Evolutionary conservation across 2,113 vertebrate genomes (phyloP), one percentile per base, ranked within the genome.

Genomic region (Candoia aspera): DNA sequence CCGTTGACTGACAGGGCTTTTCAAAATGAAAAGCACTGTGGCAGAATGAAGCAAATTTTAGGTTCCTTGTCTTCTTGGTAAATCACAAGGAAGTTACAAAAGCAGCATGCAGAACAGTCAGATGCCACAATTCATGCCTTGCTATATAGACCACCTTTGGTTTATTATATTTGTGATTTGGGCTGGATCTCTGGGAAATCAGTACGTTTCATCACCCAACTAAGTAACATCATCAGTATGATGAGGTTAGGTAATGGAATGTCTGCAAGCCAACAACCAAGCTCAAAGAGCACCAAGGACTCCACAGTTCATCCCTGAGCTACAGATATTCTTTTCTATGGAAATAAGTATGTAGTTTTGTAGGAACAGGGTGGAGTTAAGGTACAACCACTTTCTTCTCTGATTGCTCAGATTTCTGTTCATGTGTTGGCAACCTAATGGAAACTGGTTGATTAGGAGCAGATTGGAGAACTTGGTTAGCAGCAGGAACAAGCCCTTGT

Each of bases 31-130:
- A 95, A 42, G 21, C 91, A 0, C 2, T 55, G 88, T 86, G n/a
- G 23, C 64, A 92, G 91, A 96, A 89, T 24, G 62, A 55, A 92
- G 89, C 46, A 95, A 90, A 4, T 90, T 95, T 96, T 92, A 93
- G 1, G 37, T 29, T 4, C 88, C 26, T 88, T 94, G 91, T 87
- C 90, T 90, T 94, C 84, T 94, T 91, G 92, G 84, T 93, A 95
- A 95, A 94, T 96, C 93, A 94, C 11, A 55, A 90, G 89, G 4
- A n/a, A 93, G 94, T 92, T 37, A 37, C 37, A 83, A 88, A 90
- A 83, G 58, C 46, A 86, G 83, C 29, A 73, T 93, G 33, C 62
- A 86, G 86, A 95, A 91, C 60, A 91, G 59, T 87, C 90, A 95
- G 87, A 86, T 64, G 85, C 89, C 92, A n/a, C 73, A 89, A 94